phyloP scores from a whole-genome alignment of 1,140 invertebrate species.

The Oncopeltus fasciatus region DNA sequence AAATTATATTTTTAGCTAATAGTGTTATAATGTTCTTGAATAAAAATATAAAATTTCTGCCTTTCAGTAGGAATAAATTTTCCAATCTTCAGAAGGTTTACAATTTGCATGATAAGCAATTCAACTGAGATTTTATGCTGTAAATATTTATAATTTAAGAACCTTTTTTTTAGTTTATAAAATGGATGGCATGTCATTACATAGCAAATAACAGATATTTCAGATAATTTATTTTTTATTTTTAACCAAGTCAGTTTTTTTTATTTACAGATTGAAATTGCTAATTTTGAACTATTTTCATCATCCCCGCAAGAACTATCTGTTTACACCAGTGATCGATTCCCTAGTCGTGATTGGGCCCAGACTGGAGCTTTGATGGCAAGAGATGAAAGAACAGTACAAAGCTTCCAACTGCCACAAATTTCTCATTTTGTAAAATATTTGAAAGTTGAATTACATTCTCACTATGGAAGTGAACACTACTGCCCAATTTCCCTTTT shows the following conservation, averaged over 20 bases:
- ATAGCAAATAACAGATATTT: neutral
- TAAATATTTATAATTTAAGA: no score
- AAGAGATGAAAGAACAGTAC: slow-evolving; percentile 70
- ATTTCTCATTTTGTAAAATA: slow-evolving; percentile 84
- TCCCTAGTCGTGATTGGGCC: slow-evolving; percentile 83
- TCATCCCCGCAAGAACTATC: slow-evolving; percentile 85
- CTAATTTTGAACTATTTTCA: slow-evolving; percentile 96
- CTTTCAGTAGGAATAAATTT: no score
- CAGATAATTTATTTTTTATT: neutral
- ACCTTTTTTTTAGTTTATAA: no score
- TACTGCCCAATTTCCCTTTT: slow-evolving; percentile 92
- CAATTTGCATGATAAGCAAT: no score
- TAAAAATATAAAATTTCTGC: no score
- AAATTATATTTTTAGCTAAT: no score
- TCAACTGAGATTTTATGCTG: no score
- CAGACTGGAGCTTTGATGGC: slow-evolving; percentile 74
- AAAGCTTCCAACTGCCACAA: slow-evolving; percentile 68
- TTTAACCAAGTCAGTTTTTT: neutral
- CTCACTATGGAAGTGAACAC: slow-evolving; percentile 90
- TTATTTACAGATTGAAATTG: slow-evolving; percentile 61
- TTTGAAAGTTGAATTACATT: slow-evolving; percentile 77
- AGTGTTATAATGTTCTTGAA: no score
- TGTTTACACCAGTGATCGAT: slow-evolving; percentile 75
- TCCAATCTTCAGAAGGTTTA: no score
- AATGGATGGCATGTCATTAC: neutral